phyloP scores from a whole-genome alignment of 2,888 invertebrate species.

The Drosophila sordidapex region DNA sequence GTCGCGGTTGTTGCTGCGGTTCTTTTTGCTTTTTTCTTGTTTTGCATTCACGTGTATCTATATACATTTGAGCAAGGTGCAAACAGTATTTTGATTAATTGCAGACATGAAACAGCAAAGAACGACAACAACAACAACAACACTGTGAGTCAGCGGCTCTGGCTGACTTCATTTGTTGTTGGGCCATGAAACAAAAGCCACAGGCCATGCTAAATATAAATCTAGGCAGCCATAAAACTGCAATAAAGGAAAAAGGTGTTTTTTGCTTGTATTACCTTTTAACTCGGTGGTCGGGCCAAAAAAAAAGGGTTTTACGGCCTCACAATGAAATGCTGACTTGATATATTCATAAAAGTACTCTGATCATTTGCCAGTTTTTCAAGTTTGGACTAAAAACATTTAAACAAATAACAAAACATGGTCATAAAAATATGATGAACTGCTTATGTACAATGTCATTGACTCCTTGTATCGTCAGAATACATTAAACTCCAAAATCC shows the following conservation, averaged over 20 bases:
- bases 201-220: slow-evolving; percentile 54
- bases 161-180: slow-evolving; percentile 50
- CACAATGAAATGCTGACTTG: slow-evolving; percentile 24
- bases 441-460: neutral
- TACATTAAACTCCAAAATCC: neutral
- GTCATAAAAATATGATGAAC: neutral
- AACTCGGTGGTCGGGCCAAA: neutral
- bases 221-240: slow-evolving; percentile 70
- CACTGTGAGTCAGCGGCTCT: slow-evolving; percentile 29
- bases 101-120: slow-evolving; percentile 57
- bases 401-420: slow-evolving; percentile 9
- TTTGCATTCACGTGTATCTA: neutral
- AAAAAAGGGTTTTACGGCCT: slow-evolving; percentile 12
- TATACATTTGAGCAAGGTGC: slow-evolving; percentile 57
- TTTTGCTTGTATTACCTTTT: slow-evolving; percentile 19
- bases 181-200: slow-evolving; percentile 63
- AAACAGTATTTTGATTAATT: slow-evolving; percentile 73
- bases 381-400: neutral
- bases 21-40: slow-evolving; percentile 14
- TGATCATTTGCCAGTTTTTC: slow-evolving; percentile 22
- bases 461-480: neutral
- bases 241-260: slow-evolving; percentile 62
- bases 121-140: slow-evolving; percentile 19
- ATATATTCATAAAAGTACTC: slow-evolving; percentile 9
- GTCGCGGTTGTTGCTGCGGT: slow-evolving; percentile 17